phyloP scores from a whole-genome alignment of 2,797 vertebrate species.

The Crax fasciolata region DNA sequence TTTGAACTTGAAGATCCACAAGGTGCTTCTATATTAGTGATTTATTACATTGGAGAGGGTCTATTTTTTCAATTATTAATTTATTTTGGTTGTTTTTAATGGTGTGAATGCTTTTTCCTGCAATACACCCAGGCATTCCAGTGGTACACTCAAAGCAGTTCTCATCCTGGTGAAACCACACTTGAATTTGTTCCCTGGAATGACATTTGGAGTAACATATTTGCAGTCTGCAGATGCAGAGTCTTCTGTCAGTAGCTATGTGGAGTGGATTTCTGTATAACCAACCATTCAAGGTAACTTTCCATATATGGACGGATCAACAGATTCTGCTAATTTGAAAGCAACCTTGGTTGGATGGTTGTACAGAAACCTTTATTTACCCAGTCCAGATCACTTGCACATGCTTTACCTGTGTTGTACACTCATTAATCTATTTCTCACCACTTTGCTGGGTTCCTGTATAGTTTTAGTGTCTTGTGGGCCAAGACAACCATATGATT shows the following conservation, averaged over 20 bases:
- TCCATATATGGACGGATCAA: not conserved
- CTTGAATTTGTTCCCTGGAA: not conserved
- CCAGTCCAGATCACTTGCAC: rapidly evolving
- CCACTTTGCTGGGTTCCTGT: not conserved
- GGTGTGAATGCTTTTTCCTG: not conserved
- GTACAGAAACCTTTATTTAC: not conserved
- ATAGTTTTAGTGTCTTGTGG: not conserved
- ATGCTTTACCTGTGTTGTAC: not conserved
- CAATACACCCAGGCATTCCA: not conserved
- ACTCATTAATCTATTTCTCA: not conserved
- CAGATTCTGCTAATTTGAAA: not conserved
- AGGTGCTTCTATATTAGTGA: not conserved
- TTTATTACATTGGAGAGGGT: not conserved
- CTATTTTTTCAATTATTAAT: not conserved
- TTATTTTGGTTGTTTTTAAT: not conserved
- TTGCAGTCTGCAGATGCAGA: not conserved
- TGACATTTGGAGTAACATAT: not conserved
- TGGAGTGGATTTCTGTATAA: not conserved
- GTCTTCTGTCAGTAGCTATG: not conserved
- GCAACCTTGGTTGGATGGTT: not conserved
- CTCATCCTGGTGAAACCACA: not conserved
- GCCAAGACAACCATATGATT: not conserved
- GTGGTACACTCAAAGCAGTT: not conserved
- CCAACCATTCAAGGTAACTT: rapidly evolving
- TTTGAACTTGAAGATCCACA: not conserved